Conservation (phyloP, 2,113 vertebrate genomes). For the Theristicus caerulescens region DNA sequence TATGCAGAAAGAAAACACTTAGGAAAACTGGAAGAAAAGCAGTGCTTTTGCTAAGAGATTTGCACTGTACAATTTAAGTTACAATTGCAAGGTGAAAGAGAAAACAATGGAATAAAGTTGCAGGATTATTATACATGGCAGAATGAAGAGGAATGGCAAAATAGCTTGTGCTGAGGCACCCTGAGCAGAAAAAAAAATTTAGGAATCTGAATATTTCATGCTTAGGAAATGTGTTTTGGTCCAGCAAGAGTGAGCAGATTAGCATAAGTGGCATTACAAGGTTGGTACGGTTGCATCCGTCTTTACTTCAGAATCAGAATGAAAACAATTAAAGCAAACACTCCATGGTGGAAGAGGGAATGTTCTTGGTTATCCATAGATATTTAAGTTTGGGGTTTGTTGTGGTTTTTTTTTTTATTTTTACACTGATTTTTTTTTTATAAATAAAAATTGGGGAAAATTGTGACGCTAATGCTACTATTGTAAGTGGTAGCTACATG, state of each 20-base stretch:
- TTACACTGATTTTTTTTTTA: background rate
- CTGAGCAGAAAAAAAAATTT: background rate
- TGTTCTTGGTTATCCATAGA: background rate
- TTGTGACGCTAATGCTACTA: background rate
- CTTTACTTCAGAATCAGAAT: background rate
- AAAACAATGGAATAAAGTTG: background rate
- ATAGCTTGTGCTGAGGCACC: background rate
- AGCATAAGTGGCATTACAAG: background rate
- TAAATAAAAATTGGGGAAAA: background rate
- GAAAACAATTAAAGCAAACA: background rate
- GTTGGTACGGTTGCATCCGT: background rate
- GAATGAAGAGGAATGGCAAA: background rate
- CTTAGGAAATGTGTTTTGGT: background rate
- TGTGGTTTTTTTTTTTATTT: background rate
- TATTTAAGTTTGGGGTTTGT: background rate
- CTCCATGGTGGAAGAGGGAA: background rate
- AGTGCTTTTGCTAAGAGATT: background rate
- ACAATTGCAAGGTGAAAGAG: background rate
- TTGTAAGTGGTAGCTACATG: background rate
- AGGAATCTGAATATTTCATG: background rate
- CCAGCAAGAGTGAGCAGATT: background rate
- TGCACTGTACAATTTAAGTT: background rate
- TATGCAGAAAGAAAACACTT: background rate
- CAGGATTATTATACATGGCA: background rate
- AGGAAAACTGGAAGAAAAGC: background rate